phyloP scores from a whole-genome alignment of 2,888 invertebrate genomes.

The Apodemia hepburni region DNA sequence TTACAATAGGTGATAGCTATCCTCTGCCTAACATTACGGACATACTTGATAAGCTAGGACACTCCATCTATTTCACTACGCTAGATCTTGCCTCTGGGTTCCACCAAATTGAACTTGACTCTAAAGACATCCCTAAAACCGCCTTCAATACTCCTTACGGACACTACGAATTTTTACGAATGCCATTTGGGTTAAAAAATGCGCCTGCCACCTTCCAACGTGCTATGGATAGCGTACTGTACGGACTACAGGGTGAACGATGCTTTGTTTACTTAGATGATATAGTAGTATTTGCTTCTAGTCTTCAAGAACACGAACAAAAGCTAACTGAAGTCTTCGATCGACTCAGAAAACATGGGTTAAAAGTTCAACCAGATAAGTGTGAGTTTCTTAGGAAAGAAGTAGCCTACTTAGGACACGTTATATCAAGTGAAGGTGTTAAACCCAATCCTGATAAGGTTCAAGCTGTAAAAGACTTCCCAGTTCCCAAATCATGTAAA shows the following conservation, averaged over 20 bases:
- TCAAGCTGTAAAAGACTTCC: slow-evolving; percentile 35
- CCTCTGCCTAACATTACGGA: slow-evolving; percentile 31
- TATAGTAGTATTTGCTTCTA: slow-evolving; percentile 37
- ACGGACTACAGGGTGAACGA: slow-evolving; percentile 32
- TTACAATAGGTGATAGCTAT: slow-evolving; percentile 30
- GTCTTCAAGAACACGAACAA: slow-evolving; percentile 40
- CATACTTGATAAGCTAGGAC: slow-evolving; percentile 32
- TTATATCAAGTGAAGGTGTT: slow-evolving; percentile 43
- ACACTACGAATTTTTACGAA: slow-evolving; percentile 37
- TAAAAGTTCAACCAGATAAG: slow-evolving; percentile 43
- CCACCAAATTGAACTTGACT: slow-evolving; percentile 30
- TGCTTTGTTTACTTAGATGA: slow-evolving; percentile 42
- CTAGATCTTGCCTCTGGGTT: slow-evolving; percentile 33
- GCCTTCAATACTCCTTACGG: slow-evolving; percentile 37
- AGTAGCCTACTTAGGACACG: slow-evolving; percentile 47
- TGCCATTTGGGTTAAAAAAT: slow-evolving; percentile 40
- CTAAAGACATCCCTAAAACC: slow-evolving; percentile 36
- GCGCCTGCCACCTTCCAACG: slow-evolving; percentile 41
- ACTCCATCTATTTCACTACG: slow-evolving; percentile 33
- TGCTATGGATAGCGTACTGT: slow-evolving; percentile 35
- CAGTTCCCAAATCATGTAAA: slow-evolving; percentile 37
- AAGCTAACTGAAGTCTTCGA: slow-evolving; percentile 39
- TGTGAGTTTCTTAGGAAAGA: slow-evolving; percentile 41
- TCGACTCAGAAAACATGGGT: slow-evolving; percentile 31
- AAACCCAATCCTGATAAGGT: slow-evolving; percentile 45